Evolutionary conservation across 2,113 vertebrate genomes (phyloP).

Genomic region (Misgurnus mizolepis): DNA sequence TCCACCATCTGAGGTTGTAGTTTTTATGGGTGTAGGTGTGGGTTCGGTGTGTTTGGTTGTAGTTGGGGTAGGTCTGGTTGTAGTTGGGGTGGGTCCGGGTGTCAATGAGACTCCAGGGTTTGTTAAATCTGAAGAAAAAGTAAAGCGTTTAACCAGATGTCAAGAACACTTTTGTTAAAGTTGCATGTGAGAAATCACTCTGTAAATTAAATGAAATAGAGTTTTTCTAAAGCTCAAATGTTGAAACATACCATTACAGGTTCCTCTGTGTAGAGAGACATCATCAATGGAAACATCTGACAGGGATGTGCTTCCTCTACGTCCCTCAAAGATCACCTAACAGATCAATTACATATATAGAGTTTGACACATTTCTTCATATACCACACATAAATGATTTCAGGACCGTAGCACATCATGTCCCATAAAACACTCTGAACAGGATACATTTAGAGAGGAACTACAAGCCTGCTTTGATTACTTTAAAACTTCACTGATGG

Average conservation of each 20-base stretch:
- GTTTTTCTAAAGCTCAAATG: background rate
- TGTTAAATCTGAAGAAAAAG: slow-evolving; percentile 13
- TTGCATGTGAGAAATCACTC: background rate
- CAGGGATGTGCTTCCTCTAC: slow-evolving; percentile 67
- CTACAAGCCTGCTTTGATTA: too few relatives aligned
- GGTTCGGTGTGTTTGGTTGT: slow-evolving; percentile 75
- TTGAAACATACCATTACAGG: slow-evolving; percentile 68
- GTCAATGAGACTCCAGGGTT: background rate
- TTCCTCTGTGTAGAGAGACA: slow-evolving; percentile 67
- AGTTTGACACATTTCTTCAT: too few relatives aligned
- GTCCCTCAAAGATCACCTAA: slow-evolving; percentile 79
- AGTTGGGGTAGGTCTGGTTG: slow-evolving; percentile 63
- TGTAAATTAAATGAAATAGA: too few relatives aligned
- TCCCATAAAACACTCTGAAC: too few relatives aligned
- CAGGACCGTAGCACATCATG: too few relatives aligned
- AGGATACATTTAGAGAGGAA: too few relatives aligned
- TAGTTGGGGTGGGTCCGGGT: slow-evolving; percentile 63
- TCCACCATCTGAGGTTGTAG: too few relatives aligned
- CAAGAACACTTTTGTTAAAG: background rate
- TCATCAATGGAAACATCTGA: slow-evolving; percentile 81
- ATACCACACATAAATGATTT: too few relatives aligned
- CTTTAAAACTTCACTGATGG: background rate
- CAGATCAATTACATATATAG: background rate
- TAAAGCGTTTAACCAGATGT: background rate
- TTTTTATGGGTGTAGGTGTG: slow-evolving; percentile 62